Evolutionary conservation across 2,888 invertebrate genomes (phyloP).

Genomic region (Micoletzkya japonica): DNA sequence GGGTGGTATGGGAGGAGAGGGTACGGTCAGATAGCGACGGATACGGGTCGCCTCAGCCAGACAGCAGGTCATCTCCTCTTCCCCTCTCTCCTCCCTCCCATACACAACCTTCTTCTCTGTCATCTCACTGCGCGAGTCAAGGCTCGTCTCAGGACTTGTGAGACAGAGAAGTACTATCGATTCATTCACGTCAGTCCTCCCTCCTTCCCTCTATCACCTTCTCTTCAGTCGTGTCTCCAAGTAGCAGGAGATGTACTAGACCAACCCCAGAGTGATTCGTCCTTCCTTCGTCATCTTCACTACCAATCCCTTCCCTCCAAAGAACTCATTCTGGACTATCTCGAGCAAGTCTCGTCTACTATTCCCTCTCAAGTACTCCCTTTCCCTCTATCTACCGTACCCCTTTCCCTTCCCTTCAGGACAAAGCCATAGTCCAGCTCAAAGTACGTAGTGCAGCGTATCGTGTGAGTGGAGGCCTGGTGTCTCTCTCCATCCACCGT

Average conservation of each 20-base stretch:
- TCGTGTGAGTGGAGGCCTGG: constrained; percentile 10
- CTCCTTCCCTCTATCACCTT: background rate
- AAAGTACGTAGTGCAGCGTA: constrained; percentile 10
- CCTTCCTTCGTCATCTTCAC: constrained; percentile 22
- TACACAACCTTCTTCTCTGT: constrained; percentile 3
- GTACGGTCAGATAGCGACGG: constrained; percentile 5
- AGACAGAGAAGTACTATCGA: constrained; percentile 11
- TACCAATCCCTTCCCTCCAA: constrained; percentile 16
- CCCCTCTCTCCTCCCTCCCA: background rate
- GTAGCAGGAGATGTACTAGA: constrained; percentile 2
- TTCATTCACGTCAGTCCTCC: constrained; percentile 11
- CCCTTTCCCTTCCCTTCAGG: background rate
- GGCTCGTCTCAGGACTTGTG: background rate
- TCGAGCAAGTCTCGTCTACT: constrained; percentile 2
- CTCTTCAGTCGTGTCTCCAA: constrained; percentile 7
- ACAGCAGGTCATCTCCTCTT: background rate
- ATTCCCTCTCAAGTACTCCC: background rate
- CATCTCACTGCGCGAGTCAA: constrained; percentile 9
- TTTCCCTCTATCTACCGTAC: background rate
- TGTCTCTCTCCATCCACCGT: constrained; percentile 3
- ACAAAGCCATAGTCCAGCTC: background rate
- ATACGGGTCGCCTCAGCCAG: background rate
- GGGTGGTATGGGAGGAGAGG: background rate
- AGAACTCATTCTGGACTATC: constrained; percentile 19
- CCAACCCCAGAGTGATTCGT: constrained; percentile 11